Conservation (phyloP, 1,140 invertebrate genomes). For the Cyclargus thomasi region DNA sequence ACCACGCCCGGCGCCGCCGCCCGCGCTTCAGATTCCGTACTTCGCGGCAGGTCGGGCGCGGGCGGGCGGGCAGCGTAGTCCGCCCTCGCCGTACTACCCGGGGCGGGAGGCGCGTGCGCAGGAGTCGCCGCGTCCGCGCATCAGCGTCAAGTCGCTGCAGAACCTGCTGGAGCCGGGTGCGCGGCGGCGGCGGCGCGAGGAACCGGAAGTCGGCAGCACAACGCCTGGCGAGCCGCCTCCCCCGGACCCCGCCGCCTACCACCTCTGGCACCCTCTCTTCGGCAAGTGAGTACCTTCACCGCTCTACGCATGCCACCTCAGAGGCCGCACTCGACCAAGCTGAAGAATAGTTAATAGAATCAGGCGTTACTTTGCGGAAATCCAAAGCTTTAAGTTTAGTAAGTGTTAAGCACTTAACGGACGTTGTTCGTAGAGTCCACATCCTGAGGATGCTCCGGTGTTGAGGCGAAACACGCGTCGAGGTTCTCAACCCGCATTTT, state of each 20-base stretch:
- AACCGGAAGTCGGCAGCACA: slow-evolving; percentile 77
- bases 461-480: too few species aligned
- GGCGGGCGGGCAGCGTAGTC: slow-evolving; percentile 58
- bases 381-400: too few species aligned
- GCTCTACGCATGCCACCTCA: too few species aligned
- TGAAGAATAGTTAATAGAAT: too few species aligned
- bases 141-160: slow-evolving; percentile 78
- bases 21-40: slow-evolving; percentile 68
- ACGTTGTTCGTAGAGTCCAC: too few species aligned
- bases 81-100: slow-evolving; percentile 63
- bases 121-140: slow-evolving; percentile 73
- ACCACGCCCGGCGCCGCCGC: slow-evolving; percentile 52
- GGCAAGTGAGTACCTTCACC: slow-evolving; percentile 64
- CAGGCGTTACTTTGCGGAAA: too few species aligned
- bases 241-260: slow-evolving; percentile 65
- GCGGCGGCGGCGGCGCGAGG: slow-evolving; percentile 52
- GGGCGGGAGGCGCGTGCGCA: slow-evolving; percentile 48
- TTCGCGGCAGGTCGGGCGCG: slow-evolving; percentile 62
- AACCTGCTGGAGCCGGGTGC: slow-evolving; percentile 73
- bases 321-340: too few species aligned
- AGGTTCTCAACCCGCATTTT: too few species aligned
- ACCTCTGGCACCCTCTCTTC: slow-evolving; percentile 72
- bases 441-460: too few species aligned
- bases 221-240: slow-evolving; percentile 66
- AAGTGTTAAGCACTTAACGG: too few species aligned